Evolutionary conservation across 2,888 invertebrate genomes (phyloP).

Genomic region (Diploptera punctata): DNA sequence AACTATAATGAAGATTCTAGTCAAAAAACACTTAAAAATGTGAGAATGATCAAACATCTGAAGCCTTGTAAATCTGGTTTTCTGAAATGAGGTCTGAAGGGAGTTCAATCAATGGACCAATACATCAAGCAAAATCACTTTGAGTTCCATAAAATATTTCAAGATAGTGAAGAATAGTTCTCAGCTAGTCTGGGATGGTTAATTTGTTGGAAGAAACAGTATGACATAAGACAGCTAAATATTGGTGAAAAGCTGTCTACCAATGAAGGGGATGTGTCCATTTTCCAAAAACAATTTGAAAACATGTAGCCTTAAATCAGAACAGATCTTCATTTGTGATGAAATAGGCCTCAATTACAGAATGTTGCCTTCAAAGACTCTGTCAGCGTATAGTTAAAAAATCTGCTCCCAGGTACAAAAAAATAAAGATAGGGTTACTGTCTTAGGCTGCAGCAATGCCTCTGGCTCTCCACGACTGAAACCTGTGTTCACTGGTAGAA

Average conservation of each 20-base stretch:
- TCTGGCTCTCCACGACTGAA: not conserved
- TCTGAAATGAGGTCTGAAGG: not conserved
- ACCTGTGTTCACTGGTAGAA: not conserved
- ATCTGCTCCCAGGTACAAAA: too few species aligned
- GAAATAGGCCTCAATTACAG: too few species aligned
- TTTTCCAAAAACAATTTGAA: not conserved
- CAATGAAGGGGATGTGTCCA: not conserved
- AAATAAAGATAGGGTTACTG: constrained; percentile 9
- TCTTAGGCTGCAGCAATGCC: not conserved
- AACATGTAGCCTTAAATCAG: not conserved
- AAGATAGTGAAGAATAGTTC: not conserved
- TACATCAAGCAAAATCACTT: not conserved
- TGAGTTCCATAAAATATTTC: not conserved
- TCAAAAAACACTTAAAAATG: not conserved
- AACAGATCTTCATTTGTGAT: too few species aligned
- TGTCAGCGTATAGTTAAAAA: too few species aligned
- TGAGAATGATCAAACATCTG: not conserved
- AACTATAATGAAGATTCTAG: not conserved
- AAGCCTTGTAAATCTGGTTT: not conserved
- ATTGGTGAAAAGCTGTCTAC: not conserved
- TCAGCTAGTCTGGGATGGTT: not conserved
- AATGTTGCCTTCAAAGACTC: not conserved
- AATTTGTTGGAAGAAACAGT: too few species aligned
- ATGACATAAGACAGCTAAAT: too few species aligned
- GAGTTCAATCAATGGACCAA: not conserved